A percentile compares a stretch with the other conserved stretches of the same genome.
These are phyloP conservation scores for Poecilobothrus nobilitatus DNA, from an alignment of 2,888 invertebrate genomes.

Conservation along the genomic window DNA sequence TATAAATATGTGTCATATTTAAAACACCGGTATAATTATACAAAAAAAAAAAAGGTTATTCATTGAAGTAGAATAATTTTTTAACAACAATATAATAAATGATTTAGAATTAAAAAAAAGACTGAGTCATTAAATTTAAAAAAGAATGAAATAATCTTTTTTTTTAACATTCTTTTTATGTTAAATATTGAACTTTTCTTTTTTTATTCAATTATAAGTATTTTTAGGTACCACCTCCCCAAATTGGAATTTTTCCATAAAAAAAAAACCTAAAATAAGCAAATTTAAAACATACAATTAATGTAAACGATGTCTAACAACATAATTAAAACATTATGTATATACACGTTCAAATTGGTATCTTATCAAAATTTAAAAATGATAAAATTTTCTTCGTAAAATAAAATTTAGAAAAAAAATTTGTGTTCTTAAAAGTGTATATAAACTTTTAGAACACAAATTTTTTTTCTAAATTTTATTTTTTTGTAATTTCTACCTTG, in stretches of 20 bases:
- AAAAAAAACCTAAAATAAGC: background rate
- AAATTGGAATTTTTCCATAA: conserved; percentile 1
- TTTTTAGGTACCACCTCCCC: background rate
- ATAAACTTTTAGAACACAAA: too few relatives aligned
- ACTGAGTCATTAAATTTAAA: background rate
- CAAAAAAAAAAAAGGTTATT: background rate
- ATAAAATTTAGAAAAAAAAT: too few relatives aligned
- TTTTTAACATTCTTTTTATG: too few relatives aligned
- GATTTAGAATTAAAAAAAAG: too few relatives aligned
- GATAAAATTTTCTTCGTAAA: background rate
- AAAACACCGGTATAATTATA: background rate
- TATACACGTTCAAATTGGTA: background rate
- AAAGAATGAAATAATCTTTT: too few relatives aligned
- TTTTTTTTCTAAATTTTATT: too few relatives aligned
- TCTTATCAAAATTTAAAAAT: background rate
- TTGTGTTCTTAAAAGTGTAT: too few relatives aligned
- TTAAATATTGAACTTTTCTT: too few relatives aligned
- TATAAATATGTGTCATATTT: conserved; percentile 1
- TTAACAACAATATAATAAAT: too few relatives aligned
- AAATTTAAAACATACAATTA: background rate
- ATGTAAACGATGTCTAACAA: background rate
- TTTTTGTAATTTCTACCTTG: too few relatives aligned
- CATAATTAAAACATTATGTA: background rate
- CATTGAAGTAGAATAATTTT: too few relatives aligned
- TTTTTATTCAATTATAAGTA: background rate